A percentile compares a stretch with the other conserved stretches of the same genome.
phyloP scores from a whole-genome alignment of 2,888 invertebrate species.

The Drosophila fulvimacula region DNA sequence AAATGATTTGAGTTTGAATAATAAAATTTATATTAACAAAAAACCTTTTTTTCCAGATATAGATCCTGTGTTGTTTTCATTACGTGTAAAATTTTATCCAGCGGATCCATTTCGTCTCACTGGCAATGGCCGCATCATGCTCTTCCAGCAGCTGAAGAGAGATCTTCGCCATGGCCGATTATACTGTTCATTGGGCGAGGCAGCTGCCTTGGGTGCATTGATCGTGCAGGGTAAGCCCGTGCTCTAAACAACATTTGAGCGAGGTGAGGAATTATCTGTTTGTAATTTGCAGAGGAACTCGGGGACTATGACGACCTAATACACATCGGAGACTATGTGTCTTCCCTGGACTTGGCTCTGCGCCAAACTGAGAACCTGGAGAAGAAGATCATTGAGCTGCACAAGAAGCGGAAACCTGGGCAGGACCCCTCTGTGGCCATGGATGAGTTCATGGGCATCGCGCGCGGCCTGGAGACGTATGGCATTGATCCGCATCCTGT shows the following conservation, averaged over 20 bases:
- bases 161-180: conserved; percentile 97
- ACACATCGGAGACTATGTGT: conserved; percentile 95
- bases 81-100: conserved; percentile 99
- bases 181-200: conserved; percentile 95
- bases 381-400: conserved; percentile 96
- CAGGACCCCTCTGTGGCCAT: conserved; percentile 95
- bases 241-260: not conserved
- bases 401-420: conserved; percentile 94
- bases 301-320: conserved; percentile 96
- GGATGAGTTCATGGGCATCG: conserved; percentile 95
- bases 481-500: conserved; percentile 99
- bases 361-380: conserved; percentile 97
- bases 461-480: conserved; percentile 96
- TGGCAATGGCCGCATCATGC: conserved; percentile 97
- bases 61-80: conserved; percentile 96
- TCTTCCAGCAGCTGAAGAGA: conserved; percentile 97
- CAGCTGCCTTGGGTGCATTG: conserved; percentile 94
- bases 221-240: conserved; percentile 92
- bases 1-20: conserved; percentile 50
- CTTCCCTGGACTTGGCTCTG: conserved; percentile 94
- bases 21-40: not conserved
- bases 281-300: conserved; percentile 90
- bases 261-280: not conserved
- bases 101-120: conserved; percentile 96
- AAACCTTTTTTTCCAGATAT: conserved; percentile 88